phyloP scores from a whole-genome alignment of 2,888 invertebrate species.

The Caenorhabditis uteleia region DNA sequence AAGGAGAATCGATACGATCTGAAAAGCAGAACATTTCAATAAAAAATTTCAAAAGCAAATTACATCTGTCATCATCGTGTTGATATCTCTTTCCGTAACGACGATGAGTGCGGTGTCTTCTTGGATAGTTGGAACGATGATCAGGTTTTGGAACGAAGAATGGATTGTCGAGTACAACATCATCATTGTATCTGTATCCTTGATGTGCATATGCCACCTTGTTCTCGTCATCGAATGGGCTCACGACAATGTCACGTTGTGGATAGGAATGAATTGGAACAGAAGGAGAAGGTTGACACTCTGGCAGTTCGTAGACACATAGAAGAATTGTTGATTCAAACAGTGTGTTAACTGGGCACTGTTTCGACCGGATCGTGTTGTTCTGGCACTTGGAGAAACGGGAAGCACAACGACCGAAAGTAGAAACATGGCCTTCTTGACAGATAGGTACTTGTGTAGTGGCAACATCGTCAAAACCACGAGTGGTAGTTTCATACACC shows the following conservation, averaged over 20 bases:
- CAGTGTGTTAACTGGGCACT: slow-evolving; percentile 48
- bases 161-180: slow-evolving; percentile 16
- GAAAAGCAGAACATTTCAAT: slow-evolving; percentile 5
- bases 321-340: slow-evolving; percentile 42
- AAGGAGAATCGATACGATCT: slow-evolving; percentile 22
- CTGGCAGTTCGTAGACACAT: slow-evolving; percentile 46
- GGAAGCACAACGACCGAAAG: slow-evolving; percentile 38
- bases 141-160: slow-evolving; percentile 25
- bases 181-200: slow-evolving; percentile 2
- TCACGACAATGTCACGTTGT: slow-evolving; percentile 11
- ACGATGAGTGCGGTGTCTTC: background rate
- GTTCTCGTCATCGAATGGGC: slow-evolving; percentile 26
- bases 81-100: background rate
- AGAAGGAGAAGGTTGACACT: slow-evolving; percentile 33
- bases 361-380: slow-evolving; percentile 17
- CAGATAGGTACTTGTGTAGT: slow-evolving; percentile 10
- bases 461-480: slow-evolving; percentile 3
- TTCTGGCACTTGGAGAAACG: slow-evolving; percentile 32
- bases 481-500: slow-evolving; percentile 6
- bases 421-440: slow-evolving; percentile 21
- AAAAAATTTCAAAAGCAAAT: slow-evolving; percentile 1
- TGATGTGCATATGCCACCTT: background rate
- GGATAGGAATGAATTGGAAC: slow-evolving; percentile 6
- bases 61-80: slow-evolving; percentile 9
- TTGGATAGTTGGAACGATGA: background rate